phyloP scores from a whole-genome alignment of 2,797 vertebrate species.

The Psittacula echo region DNA sequence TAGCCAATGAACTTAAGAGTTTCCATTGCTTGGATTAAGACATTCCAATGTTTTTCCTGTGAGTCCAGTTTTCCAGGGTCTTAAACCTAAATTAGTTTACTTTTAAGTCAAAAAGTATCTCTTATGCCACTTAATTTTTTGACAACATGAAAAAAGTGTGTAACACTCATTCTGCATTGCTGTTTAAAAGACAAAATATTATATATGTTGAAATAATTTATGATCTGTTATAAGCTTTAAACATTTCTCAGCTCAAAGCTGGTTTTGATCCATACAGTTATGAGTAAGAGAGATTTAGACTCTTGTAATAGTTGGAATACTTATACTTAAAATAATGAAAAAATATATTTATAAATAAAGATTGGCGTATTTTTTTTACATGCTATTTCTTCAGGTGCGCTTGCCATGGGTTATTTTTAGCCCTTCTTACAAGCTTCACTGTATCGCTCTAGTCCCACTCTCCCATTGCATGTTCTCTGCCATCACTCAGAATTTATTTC shows the following conservation, averaged over 20 bases:
- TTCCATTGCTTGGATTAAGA: not conserved
- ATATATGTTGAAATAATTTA: not conserved
- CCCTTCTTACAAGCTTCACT: not conserved
- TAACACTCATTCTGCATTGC: not conserved
- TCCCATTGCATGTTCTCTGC: not conserved
- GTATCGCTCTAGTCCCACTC: not conserved
- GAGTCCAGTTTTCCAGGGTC: not conserved
- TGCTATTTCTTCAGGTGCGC: not conserved
- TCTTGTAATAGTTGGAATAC: not conserved
- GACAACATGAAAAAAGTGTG: not conserved
- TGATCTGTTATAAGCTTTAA: not conserved
- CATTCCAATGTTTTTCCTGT: not conserved
- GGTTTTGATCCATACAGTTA: not conserved
- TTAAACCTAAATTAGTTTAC: not conserved
- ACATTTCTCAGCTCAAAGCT: not conserved
- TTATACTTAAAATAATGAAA: not conserved
- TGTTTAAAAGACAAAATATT: not conserved
- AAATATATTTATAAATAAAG: not conserved
- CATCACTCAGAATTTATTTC: not conserved
- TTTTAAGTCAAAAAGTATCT: not conserved
- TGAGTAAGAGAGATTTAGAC: not conserved
- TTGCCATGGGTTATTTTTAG: not conserved
- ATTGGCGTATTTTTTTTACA: not conserved
- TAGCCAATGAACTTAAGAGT: not conserved
- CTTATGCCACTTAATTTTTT: not conserved